Evolutionary conservation across 1,140 invertebrate genomes (phyloP), one percentile per base, ranked within the genome.

Genomic region (Drosophila sp.): DNA sequence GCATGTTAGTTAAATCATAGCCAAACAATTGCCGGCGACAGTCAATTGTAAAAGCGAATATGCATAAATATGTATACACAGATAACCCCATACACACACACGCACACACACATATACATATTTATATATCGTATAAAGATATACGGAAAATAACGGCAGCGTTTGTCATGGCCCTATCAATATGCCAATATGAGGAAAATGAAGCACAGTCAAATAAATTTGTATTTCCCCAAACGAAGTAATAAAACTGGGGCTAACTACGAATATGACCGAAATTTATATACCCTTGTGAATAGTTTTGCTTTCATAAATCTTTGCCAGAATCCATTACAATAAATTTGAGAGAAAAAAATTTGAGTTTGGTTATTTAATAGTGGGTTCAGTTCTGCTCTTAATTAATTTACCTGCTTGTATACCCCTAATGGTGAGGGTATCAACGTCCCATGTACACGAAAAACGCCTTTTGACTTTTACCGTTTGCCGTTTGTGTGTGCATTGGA

Each of bases 401-500:
- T 17, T 17, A 17, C 17, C 17, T 17, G 17, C 35, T 7, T 25
- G 25, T 50, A 27, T 50, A 10, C 44, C 8, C 58, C 74, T 85
- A 79, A 79, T 82, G 4, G 44, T 2, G 4, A 10, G 23, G 7
- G n/a, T 50, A 50, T 27, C 3, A 50, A 50, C 71, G 74, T 58
- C 41, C 41, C 70, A 64, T 17, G 17, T 17, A 17, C 62, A 70
- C 57, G 73, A 66, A 69, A 70, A 50, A 50, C 23, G 80, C 50
- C 74, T 78, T 84, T 84, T 81, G 75, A 87, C 71, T 86, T 75
- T 40, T 57, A 72, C 61, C 68, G 64, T 80, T 85, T 72, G 56
- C 6, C 1, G 32, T 57, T n/a, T 57, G 32, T 57, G 41, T 79
- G 56, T 80, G 70, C 66, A 72, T 70, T 66, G 63, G 55, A 69